phyloP scores from a whole-genome alignment of 1,140 invertebrate genomes.

The Megalopta genalis region DNA sequence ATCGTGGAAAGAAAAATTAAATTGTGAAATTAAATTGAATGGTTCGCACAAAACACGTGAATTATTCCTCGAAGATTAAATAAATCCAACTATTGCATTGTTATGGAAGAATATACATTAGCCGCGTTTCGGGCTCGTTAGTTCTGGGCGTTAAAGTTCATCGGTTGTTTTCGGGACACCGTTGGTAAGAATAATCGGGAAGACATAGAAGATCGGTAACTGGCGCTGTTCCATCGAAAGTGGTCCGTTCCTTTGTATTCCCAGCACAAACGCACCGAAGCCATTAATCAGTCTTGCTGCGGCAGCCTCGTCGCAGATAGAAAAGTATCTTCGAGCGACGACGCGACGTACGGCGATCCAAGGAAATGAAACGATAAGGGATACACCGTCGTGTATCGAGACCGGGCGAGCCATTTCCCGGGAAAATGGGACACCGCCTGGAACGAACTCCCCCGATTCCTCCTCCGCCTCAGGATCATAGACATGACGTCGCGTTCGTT shows the following conservation, averaged over 20 bases:
- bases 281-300: slow-evolving; percentile 1
- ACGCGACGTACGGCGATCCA: neutral
- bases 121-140: too few relatives aligned
- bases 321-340: slow-evolving; percentile 7
- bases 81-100: too few relatives aligned
- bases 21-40: too few relatives aligned
- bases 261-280: neutral
- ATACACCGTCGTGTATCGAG: slow-evolving; percentile 3
- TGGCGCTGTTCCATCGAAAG: neutral
- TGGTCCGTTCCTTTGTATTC: neutral
- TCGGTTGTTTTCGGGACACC: too few relatives aligned
- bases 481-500: slow-evolving; percentile 14
- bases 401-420: slow-evolving; percentile 12
- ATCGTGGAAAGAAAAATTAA: too few relatives aligned
- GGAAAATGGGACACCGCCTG: slow-evolving; percentile 14
- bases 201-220: neutral
- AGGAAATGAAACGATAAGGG: slow-evolving; percentile 35
- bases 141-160: too few relatives aligned
- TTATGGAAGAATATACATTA: too few relatives aligned
- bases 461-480: slow-evolving; percentile 7
- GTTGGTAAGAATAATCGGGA: too few relatives aligned
- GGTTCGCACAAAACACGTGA: too few relatives aligned
- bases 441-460: slow-evolving; percentile 4
- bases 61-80: too few relatives aligned
- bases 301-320: neutral